Evolutionary conservation across 2,888 invertebrate genomes (phyloP).

Genomic region (Trissolcus japonicus): DNA sequence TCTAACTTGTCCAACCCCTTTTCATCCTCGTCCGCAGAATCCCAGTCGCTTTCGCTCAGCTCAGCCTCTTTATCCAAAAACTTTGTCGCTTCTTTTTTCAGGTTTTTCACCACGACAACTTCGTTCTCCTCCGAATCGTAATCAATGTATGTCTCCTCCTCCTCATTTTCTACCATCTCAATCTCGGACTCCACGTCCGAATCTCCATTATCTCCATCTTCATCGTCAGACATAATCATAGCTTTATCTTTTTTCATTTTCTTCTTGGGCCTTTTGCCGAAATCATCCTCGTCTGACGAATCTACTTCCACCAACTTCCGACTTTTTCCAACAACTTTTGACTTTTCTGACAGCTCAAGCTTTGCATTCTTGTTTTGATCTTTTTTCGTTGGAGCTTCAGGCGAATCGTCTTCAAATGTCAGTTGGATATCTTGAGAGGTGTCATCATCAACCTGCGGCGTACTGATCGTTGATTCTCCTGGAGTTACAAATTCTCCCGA

Average conservation of each 20-base stretch:
- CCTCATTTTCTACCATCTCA: conserved; percentile 71
- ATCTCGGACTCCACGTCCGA: conserved; percentile 63
- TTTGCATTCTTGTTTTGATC: neutral
- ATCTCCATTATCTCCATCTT: conserved; percentile 62
- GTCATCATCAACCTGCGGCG: conserved; percentile 57
- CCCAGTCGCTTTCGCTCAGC: conserved; percentile 93
- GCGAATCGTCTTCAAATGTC: conserved; percentile 65
- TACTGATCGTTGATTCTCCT: neutral
- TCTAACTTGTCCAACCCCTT: conserved; percentile 87
- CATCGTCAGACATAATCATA: conserved; percentile 71
- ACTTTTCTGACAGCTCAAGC: neutral
- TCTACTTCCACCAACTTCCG: conserved; percentile 59
- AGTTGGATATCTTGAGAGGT: conserved; percentile 63
- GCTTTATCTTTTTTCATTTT: conserved; percentile 56
- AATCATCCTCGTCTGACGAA: conserved; percentile 73
- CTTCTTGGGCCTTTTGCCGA: conserved; percentile 42
- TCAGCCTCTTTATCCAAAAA: conserved; percentile 95
- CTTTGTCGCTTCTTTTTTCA: conserved; percentile 79
- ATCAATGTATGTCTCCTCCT: conserved; percentile 79
- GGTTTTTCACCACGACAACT: conserved; percentile 72
- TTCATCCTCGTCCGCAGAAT: conserved; percentile 92
- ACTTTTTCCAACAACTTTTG: neutral
- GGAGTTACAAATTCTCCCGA: conserved; percentile 79
- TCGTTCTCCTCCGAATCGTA: conserved; percentile 94
- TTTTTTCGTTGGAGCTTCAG: conserved; percentile 62